Percentiles rank a stretch among this genome's conserved stretches.
These are phyloP conservation scores for Schizaphis graminum DNA, from an alignment of 2,888 invertebrate species.

Conservation along the genomic window DNA sequence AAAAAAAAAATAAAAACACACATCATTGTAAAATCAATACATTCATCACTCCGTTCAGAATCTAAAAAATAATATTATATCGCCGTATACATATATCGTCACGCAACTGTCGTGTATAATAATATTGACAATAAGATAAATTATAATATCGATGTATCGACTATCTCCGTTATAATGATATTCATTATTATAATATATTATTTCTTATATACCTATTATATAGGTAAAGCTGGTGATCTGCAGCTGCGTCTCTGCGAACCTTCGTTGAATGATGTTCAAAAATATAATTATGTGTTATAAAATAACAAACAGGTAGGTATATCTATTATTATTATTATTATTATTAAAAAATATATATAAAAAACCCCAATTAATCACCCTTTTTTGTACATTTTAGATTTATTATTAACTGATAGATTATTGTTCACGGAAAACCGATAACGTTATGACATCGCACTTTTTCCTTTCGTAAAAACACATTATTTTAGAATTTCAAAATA, in stretches of 20 bases:
- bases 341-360: not conserved
- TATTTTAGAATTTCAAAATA: not conserved
- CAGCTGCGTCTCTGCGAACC: not conserved
- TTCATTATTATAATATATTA: no score
- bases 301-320: no score
- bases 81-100: not conserved
- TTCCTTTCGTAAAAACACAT: not conserved
- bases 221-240: not conserved
- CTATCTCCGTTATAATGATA: no score
- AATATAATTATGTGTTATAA: not conserved
- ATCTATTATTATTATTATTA: not conserved
- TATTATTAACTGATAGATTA: not conserved
- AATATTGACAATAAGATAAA: not conserved
- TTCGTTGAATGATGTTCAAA: not conserved
- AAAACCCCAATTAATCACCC: not conserved
- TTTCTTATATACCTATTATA: not conserved
- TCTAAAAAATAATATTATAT: no score
- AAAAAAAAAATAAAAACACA: no score
- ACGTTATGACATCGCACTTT: not conserved
- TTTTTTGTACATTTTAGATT: not conserved
- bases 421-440: not conserved
- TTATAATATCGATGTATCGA: not conserved
- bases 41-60: no score
- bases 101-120: not conserved
- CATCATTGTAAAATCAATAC: no score